Base-by-base conservation (phyloP, 2,113 vertebrate genomes). In the Eptesicus fuscus region DNA sequence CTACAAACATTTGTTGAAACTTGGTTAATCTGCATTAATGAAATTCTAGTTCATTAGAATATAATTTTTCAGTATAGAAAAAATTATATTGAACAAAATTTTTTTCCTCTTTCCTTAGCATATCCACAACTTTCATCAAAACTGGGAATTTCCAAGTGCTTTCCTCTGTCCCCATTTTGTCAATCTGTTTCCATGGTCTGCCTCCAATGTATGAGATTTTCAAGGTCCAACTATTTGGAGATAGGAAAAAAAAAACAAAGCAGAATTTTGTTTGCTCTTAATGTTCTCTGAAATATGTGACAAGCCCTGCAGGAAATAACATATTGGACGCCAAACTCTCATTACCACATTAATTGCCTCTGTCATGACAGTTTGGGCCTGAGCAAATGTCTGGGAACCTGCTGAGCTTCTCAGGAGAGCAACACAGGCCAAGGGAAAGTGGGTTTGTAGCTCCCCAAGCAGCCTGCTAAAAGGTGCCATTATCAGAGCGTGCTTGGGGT, bases 261-360 rank as follows among this genome's bases (percentile, higher is more conserved):
- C 96, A 97, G 97, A 98, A 97, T 98, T 95, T 96, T 94, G 95
- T 97, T 97, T 91, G 88, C 96, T 98, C 93, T 95, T 97, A 98
- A 98, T 97, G 95, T 97, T 98, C 97, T 98, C 91, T 22, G 1
- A 97, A 97, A 98, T 97, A 97, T 98, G 97, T 98, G 98, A 98
- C 98, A 98, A 98, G 84, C 97, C 98, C 98, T 98, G 97, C 94
- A 98, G 98, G 98, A 98, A 98, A 98, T 94, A 98, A 95, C 95
- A 97, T 97, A 98, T 98, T 98, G 97, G 96, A 98, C 92, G 95
- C 97, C 98, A 98, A 97, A 98, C 95, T 98, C 98, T 98, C 97
- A 98, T 98, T 98, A 98, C 97, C 98, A 97, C 98, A 98, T 98
- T 98, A 98, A 98, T 98, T 98, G 98, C 97, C 97, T 98, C 97